Conservation (phyloP, 2,797 vertebrate genomes). For the Valencia hispanica region DNA sequence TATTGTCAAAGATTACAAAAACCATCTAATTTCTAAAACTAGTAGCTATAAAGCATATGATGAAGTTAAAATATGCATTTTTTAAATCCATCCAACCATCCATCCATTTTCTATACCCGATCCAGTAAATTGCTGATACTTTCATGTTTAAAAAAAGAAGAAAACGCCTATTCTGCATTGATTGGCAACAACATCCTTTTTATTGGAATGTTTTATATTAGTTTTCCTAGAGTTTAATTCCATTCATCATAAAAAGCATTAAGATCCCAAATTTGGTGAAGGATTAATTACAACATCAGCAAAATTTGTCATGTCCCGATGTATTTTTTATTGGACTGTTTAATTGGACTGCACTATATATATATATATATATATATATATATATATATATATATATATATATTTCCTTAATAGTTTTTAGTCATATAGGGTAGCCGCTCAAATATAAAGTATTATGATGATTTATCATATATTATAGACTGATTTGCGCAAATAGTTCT, state of each 20-base stretch:
- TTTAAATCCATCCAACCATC: no score
- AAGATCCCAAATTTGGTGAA: slow-evolving; percentile 1
- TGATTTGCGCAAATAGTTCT: background rate
- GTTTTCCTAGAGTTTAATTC: background rate
- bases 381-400: background rate
- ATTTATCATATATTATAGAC: background rate
- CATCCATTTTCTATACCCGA: no score
- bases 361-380: background rate
- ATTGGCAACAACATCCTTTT: background rate
- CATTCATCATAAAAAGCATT: background rate
- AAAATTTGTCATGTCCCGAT: background rate
- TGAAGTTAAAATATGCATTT: background rate
- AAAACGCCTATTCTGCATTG: background rate
- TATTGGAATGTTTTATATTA: background rate
- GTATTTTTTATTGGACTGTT: background rate
- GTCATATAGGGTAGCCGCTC: background rate
- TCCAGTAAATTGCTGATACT: background rate
- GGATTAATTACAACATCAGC: background rate
- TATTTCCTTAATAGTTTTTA: background rate
- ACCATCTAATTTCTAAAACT: background rate
- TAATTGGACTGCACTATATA: background rate
- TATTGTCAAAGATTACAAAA: background rate
- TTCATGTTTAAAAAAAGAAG: background rate
- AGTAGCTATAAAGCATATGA: background rate
- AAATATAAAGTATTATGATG: background rate